Evolutionary conservation across 2,888 invertebrate species (phyloP), one percentile per base, ranked within the genome.

Genomic region (Ophion obscuratus): DNA sequence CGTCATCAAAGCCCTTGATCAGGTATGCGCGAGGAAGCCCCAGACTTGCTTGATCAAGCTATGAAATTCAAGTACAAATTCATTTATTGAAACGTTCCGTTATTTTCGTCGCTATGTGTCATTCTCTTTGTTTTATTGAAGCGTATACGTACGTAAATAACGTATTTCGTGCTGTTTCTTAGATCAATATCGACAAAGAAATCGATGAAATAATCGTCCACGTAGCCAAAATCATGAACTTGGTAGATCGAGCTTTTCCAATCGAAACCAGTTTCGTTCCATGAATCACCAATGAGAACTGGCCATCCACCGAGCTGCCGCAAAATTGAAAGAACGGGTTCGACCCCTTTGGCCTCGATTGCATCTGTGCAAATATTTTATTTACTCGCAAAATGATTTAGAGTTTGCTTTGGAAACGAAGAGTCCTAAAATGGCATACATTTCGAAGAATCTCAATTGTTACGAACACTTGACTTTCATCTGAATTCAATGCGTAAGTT

Each of bases 231-330:
- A 77, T 95, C 94, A 64, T 98, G 96, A 95, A 98, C 98, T 85
- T 96, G 96, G 94, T 97, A 97, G 6, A 98, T 97, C 0, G 97
- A 96, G 88, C 97, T 95, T 89, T 96, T 96, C 98, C 98, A 98
- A 87, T 96, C 95, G 95, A 97, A 98, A 11, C 95, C 93, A 0
- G 93, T 93, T 5, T 96, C 96, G 88, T 96, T 95, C 98, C 98
- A 98, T 0, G 92, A 88, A 53, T 96, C 95, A 0, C 97, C 98
- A 88, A 97, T 97, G 57, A 98, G 94, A 14, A 97, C 97, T 0
- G 99, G 99, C 99, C 99, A 99, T 2, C 98, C 98, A 0, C 99
- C 99, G 31, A 99, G 95, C 17, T 96, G 95, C 53, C 95, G 95
- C 78, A 99, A 94, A 92, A 98, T 96, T 0, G 95, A 95, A 80